A percentile compares a stretch with the other conserved stretches of the same genome.
Conservation (phyloP, 2,888 invertebrate species). For the Elmis aenea region DNA sequence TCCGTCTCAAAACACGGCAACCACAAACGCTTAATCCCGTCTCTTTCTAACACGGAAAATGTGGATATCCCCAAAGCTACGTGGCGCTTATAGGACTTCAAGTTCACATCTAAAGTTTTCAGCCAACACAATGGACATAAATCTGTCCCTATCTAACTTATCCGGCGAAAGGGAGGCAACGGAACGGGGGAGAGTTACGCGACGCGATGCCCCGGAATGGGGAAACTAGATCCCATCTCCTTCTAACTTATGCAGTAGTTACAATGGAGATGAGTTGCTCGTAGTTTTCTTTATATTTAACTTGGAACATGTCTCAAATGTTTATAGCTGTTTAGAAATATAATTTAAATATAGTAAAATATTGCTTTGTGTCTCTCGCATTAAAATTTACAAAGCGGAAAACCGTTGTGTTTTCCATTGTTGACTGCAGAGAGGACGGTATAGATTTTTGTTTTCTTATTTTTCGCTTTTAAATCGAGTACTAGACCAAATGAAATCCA, state of each 20-base stretch:
- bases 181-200: too few relatives aligned
- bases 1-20: constrained; percentile 10
- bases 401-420: constrained; percentile 6
- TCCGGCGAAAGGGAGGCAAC: too few relatives aligned
- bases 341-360: constrained; percentile 26
- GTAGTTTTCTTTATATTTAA: constrained; percentile 21
- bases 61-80: constrained; percentile 18
- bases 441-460: too few relatives aligned
- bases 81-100: constrained; percentile 15
- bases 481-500: too few relatives aligned
- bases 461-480: too few relatives aligned
- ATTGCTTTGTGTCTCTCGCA: constrained; percentile 15
- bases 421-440: too few relatives aligned
- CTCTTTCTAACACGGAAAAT: constrained; percentile 11
- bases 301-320: constrained; percentile 31
- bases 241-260: too few relatives aligned
- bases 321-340: constrained; percentile 31
- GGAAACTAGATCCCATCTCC: constrained; percentile 6
- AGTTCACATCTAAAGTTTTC: too few relatives aligned
- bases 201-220: too few relatives aligned
- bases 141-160: constrained; percentile 8
- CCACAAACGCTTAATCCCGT: constrained; percentile 14
- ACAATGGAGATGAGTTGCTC: too few relatives aligned
- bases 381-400: constrained; percentile 15
- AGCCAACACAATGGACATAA: too few relatives aligned